A percentile compares a stretch with the other conserved stretches of the same genome.
Evolutionary conservation across 2,888 invertebrate species (phyloP).

Genomic region (Beris morrisii): DNA sequence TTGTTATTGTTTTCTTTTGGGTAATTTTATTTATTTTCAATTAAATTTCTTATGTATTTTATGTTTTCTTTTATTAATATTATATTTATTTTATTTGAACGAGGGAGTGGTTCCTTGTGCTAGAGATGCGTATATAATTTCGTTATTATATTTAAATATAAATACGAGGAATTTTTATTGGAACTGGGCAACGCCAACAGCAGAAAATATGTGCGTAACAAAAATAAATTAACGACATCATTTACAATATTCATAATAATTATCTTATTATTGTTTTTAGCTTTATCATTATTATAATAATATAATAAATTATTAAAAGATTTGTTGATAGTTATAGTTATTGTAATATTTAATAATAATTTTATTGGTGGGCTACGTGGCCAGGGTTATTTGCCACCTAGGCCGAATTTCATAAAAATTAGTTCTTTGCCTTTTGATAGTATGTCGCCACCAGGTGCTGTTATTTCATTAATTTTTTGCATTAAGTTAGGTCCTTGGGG

Average conservation of each 20-base stretch:
- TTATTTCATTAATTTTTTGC: constrained; percentile 88
- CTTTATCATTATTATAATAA: constrained; percentile 40
- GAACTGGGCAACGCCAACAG: constrained; percentile 57
- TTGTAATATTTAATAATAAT: constrained; percentile 30
- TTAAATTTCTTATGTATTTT: constrained; percentile 7
- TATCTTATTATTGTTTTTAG: constrained; percentile 36
- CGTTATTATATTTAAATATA: constrained; percentile 30
- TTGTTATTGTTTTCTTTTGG: constrained; percentile 6
- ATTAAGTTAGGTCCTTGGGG: constrained; percentile 71
- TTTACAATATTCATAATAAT: constrained; percentile 34
- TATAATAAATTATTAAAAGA: constrained; percentile 39
- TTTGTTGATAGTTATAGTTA: constrained; percentile 34
- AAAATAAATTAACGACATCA: constrained; percentile 42
- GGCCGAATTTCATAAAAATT: constrained; percentile 91
- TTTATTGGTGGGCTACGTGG: constrained; percentile 47
- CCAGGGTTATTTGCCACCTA: constrained; percentile 72
- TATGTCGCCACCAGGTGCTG: constrained; percentile 86
- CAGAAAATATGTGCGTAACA: constrained; percentile 57
- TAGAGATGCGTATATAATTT: constrained; percentile 38
- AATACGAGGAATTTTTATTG: constrained; percentile 41
- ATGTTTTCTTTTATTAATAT: constrained; percentile 21
- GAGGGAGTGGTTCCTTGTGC: constrained; percentile 41
- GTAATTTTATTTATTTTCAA: not conserved
- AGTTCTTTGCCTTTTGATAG: constrained; percentile 91
- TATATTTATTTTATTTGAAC: constrained; percentile 32